phyloP scores from a whole-genome alignment of 35 echinoderm and acorn worm genomes.

The Eucidaris tribuloides region DNA sequence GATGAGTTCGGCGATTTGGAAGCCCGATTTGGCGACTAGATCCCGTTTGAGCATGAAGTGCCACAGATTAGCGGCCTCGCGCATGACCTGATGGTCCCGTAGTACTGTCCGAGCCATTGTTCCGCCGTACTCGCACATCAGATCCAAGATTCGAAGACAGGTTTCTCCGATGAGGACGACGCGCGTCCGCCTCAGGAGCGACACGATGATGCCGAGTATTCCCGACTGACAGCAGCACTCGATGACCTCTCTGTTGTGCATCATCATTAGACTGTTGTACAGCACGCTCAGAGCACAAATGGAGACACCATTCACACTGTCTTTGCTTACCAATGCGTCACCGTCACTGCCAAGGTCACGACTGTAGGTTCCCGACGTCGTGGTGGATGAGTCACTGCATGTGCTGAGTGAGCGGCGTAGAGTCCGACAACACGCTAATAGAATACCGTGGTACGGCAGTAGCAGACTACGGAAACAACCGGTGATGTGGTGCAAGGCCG shows the following conservation, averaged over 20 bases:
- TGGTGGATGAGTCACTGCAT: constrained; percentile 48
- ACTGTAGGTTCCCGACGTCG: constrained; percentile 43
- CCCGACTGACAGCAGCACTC: constrained; percentile 54
- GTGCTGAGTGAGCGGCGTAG: constrained; percentile 39
- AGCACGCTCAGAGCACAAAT: constrained; percentile 68
- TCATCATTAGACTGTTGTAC: constrained; percentile 73
- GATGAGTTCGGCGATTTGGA: constrained; percentile 81
- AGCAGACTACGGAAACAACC: constrained; percentile 41
- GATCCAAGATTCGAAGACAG: constrained; percentile 77
- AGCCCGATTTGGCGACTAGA: constrained; percentile 80
- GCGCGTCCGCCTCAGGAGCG: constrained; percentile 64
- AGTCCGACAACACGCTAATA: constrained; percentile 56
- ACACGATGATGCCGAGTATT: constrained; percentile 48
- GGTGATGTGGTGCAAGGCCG: constrained; percentile 63
- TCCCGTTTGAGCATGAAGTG: constrained; percentile 64
- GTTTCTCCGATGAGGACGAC: constrained; percentile 64
- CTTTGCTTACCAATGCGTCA: constrained; percentile 24
- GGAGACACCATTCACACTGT: constrained; percentile 66
- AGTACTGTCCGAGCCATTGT: constrained; percentile 57
- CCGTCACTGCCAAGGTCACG: constrained; percentile 22
- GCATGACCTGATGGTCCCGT: constrained; percentile 84
- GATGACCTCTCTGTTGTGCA: constrained; percentile 47
- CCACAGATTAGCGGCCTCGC: constrained; percentile 69
- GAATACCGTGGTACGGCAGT: constrained; percentile 53
- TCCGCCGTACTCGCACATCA: constrained; percentile 71